phyloP scores from a whole-genome alignment of 2,797 vertebrate species.

The Cuculus canorus region DNA sequence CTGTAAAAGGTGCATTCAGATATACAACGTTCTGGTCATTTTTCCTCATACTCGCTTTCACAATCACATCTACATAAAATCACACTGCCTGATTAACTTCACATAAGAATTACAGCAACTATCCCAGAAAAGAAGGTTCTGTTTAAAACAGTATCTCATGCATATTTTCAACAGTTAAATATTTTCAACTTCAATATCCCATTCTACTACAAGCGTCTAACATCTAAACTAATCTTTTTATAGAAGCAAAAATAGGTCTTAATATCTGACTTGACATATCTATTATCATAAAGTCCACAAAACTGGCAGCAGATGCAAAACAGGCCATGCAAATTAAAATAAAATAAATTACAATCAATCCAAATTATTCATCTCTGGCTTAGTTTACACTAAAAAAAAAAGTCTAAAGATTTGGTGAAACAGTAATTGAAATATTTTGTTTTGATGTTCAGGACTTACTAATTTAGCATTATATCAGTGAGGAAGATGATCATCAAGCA shows the following conservation, averaged over 20 bases:
- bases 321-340: conserved; percentile 10
- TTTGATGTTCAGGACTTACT: conserved; percentile 2
- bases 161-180: not conserved
- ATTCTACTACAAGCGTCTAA: conserved; percentile 5
- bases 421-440: not conserved
- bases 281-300: conserved; percentile 38
- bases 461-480: not conserved
- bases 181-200: not conserved
- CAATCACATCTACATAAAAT: not conserved
- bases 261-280: not conserved
- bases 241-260: conserved; percentile 26
- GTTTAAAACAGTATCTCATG: not conserved
- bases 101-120: not conserved
- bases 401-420: not conserved
- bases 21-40: not conserved
- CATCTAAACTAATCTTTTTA: conserved; percentile 23
- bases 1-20: not conserved
- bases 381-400: conserved; percentile 19
- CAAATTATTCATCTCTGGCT: conserved; percentile 13
- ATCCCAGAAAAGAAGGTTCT: not conserved
- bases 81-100: not conserved
- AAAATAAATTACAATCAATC: conserved; percentile 38
- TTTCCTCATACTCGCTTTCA: not conserved
- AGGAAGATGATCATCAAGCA: not conserved
- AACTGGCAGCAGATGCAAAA: conserved; percentile 46